Base-by-base conservation (phyloP, 2,113 vertebrate species). In the Artemisiospiza belli region DNA sequence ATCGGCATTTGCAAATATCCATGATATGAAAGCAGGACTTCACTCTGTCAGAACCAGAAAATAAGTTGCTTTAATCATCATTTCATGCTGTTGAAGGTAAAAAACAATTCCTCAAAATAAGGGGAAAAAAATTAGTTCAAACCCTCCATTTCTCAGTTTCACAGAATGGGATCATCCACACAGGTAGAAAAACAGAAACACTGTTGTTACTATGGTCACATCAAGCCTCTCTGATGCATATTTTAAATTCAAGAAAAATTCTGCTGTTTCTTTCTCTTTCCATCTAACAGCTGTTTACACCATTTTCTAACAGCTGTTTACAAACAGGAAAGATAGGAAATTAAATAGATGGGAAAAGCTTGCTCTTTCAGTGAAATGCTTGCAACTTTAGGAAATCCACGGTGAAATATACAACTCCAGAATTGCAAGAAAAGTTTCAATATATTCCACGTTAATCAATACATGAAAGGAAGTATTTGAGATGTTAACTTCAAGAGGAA, bases 1-100 rank as follows among this genome's bases (percentile, higher is more conserved):
- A 98, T 74, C 99, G 98, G 89, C 98, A 98, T 96, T 99, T 99
- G 98, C 99, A 99, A 97, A 99, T 96, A 95, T 99, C 99, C 99
- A 99, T 99, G 95, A 99, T 99, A 97, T 99, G 99, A 98, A 99
- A 99, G 98, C 99, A 99, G 72, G 99, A 99, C 97, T 99, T 99
- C 62, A 99, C 99, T 96, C 99, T 99, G 47, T 33, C 46, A 93
- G 91, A 94, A 61, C n/a, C 72, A 95, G 81, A 87, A 92, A 68
- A 81, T 5, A 85, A 82, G 25, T n/a, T 59, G 79, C 37, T 94
- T 90, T 72, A 57, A 90, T 89, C 58, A 88, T 28, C 54, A 41
- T 55, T 87, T 77, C 58, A 19, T 47, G 58, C 24, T 16, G 30
- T 66, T 83, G 88, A 87, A 84, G 9, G 19, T 7, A 66, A 3